Conservation (phyloP, 2,113 vertebrate species). For the Tinamus guttatus region DNA sequence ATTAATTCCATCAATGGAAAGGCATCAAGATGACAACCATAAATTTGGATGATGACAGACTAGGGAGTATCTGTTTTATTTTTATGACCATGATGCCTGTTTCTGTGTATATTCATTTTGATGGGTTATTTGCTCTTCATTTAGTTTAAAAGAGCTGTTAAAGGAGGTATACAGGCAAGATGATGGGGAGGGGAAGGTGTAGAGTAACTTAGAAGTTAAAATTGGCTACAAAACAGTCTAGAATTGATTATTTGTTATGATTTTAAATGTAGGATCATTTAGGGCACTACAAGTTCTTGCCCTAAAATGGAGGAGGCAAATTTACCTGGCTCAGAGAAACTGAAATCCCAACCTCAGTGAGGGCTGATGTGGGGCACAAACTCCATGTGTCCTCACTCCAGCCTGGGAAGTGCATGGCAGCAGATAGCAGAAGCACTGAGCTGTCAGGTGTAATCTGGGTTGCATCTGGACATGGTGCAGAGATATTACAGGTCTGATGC, state of each 20-base stretch:
- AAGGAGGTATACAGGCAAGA: neutral
- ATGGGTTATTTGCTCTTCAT: neutral
- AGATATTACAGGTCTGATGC: neutral
- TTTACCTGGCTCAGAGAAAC: neutral
- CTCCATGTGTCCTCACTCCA: neutral
- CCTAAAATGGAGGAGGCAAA: accelerated
- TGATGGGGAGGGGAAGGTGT: accelerated
- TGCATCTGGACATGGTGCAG: neutral
- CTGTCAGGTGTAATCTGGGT: slow-evolving; percentile 24
- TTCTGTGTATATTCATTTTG: neutral
- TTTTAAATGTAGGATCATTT: neutral
- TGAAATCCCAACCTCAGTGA: neutral
- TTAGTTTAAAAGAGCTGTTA: neutral
- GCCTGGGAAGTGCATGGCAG: neutral
- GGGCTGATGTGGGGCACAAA: accelerated
- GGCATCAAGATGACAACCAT: neutral
- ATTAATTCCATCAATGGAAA: neutral
- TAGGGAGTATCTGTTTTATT: neutral
- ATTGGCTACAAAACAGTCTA: neutral
- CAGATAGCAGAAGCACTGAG: neutral
- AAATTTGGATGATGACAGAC: neutral
- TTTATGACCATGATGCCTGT: neutral
- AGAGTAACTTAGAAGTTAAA: accelerated
- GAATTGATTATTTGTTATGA: neutral
- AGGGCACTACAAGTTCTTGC: neutral